Evolutionary conservation across 2,797 vertebrate genomes (phyloP).

Genomic region (Myiothlypis coronata): DNA sequence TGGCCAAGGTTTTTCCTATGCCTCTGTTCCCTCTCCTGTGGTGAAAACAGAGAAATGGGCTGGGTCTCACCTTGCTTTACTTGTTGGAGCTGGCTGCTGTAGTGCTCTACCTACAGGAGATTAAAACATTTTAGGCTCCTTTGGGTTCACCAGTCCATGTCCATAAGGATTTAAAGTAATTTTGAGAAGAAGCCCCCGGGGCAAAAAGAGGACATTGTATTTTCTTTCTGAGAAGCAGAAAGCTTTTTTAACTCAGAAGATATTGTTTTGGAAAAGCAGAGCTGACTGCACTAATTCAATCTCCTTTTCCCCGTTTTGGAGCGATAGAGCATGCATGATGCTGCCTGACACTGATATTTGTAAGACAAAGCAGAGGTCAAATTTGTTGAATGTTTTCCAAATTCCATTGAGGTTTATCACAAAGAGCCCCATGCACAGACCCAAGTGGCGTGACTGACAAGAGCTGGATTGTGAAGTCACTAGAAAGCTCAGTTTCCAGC

Average conservation of each 20-base stretch:
- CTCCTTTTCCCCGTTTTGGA: constrained; percentile 6
- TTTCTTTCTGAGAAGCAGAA: constrained; percentile 11
- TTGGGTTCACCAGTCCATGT: background rate
- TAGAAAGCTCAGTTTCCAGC: constrained; percentile 21
- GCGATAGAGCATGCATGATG: constrained; percentile 31
- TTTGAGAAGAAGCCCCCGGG: background rate
- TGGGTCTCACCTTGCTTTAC: background rate
- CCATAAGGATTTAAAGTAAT: background rate
- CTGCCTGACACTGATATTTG: constrained; percentile 66
- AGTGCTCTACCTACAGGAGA: background rate
- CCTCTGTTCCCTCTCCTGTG: background rate
- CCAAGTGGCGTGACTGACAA: constrained; percentile 36
- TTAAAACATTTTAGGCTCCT: background rate
- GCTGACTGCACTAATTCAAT: constrained; percentile 41
- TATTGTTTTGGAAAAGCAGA: constrained; percentile 44
- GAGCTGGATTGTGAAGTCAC: constrained; percentile 22
- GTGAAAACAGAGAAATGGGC: background rate
- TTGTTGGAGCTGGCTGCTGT: background rate
- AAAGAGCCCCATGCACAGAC: constrained; percentile 51
- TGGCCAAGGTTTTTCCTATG: background rate
- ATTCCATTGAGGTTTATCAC: constrained; percentile 67
- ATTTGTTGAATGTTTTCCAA: constrained; percentile 64
- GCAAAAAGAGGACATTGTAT: background rate
- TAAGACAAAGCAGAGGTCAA: constrained; percentile 66
- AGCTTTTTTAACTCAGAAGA: constrained; percentile 17